phyloP scores from a whole-genome alignment of 2,797 vertebrate species.

The Petrocephalus sullivani region DNA sequence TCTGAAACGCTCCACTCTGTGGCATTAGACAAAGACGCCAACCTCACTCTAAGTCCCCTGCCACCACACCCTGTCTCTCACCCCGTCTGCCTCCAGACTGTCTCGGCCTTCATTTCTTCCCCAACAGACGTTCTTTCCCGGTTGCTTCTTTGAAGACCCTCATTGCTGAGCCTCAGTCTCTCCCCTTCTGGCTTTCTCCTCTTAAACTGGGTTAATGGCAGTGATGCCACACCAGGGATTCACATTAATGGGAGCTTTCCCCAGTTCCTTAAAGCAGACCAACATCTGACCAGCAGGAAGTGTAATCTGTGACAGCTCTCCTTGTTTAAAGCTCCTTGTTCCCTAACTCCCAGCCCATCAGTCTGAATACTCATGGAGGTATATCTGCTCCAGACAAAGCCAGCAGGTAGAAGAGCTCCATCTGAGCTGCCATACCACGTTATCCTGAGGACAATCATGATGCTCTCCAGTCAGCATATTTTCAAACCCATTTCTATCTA shows the following conservation, averaged over 20 bases:
- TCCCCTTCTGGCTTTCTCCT: neutral
- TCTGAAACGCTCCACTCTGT: neutral
- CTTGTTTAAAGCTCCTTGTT: conserved; percentile 46
- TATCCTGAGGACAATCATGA: neutral
- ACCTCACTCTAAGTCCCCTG: neutral
- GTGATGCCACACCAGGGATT: conserved; percentile 11
- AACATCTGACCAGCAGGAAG: conserved; percentile 51
- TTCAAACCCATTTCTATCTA: neutral
- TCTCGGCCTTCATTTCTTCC: neutral
- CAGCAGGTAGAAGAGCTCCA: neutral
- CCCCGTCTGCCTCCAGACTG: neutral
- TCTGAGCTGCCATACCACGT: neutral
- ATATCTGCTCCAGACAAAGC: conserved; percentile 36
- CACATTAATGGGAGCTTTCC: conserved; percentile 35
- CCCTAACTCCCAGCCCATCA: conserved; percentile 47
- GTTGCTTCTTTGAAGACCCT: neutral
- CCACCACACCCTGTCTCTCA: neutral
- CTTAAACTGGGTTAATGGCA: conserved; percentile 8
- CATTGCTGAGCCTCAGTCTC: neutral
- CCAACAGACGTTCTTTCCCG: neutral
- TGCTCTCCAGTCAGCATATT: neutral
- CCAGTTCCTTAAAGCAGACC: conserved; percentile 38
- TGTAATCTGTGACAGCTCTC: conserved; percentile 43
- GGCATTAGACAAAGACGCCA: neutral
- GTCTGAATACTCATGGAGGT: conserved; percentile 48